phyloP scores from a whole-genome alignment of 2,888 invertebrate species.

The Euproctis similis region DNA sequence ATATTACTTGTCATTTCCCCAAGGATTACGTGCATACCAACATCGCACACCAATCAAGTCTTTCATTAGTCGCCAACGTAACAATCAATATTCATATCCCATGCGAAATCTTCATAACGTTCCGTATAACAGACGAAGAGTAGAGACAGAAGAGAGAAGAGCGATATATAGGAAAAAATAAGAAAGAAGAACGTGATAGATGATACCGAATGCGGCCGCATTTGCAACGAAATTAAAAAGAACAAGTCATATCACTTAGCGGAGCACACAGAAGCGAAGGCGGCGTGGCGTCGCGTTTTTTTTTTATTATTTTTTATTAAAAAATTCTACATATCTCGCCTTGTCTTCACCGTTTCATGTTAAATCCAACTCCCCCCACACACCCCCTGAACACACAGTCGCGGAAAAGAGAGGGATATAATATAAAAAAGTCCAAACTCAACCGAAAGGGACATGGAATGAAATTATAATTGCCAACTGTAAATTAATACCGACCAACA shows the following conservation, averaged over 20 bases:
- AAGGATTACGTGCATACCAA: slow-evolving; percentile 58
- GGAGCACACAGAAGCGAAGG: slow-evolving; percentile 72
- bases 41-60: slow-evolving; percentile 65
- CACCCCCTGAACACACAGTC: slow-evolving; percentile 27
- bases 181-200: slow-evolving; percentile 60
- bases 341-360: slow-evolving; percentile 65
- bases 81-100: slow-evolving; percentile 76
- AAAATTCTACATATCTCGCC: slow-evolving; percentile 74
- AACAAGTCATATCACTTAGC: slow-evolving; percentile 75
- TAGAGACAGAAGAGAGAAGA: too few relatives aligned
- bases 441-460: slow-evolving; percentile 62
- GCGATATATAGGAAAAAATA: slow-evolving; percentile 24
- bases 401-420: not conserved
- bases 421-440: too few relatives aligned
- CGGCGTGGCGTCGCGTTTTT: too few relatives aligned
- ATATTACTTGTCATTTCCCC: slow-evolving; percentile 35
- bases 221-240: slow-evolving; percentile 74
- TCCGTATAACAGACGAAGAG: too few relatives aligned
- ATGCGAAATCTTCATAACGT: slow-evolving; percentile 66
- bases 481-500: slow-evolving; percentile 76
- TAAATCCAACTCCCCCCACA: too few relatives aligned
- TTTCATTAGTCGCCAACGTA: slow-evolving; percentile 60
- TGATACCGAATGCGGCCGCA: slow-evolving; percentile 57
- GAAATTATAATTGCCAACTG: slow-evolving; percentile 75
- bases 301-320: too few relatives aligned